Percentiles rank a stretch among this genome's conserved stretches.
Conservation (phyloP, 2,797 vertebrate species). For the Mastacembelus armatus region DNA sequence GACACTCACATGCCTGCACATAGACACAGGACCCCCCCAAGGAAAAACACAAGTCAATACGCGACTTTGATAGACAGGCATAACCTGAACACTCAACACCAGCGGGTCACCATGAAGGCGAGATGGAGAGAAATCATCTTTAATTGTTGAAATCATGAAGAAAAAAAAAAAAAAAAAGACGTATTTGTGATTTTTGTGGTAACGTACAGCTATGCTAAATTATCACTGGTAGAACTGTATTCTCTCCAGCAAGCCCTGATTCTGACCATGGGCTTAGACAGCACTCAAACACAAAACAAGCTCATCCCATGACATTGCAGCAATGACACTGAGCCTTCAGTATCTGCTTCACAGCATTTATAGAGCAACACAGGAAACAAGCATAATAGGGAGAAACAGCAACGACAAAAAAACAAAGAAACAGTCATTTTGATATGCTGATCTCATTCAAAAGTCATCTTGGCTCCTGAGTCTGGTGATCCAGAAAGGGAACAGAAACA, state of each 20-base stretch:
- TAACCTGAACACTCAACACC: slow-evolving; percentile 76
- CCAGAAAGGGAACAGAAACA: slow-evolving; percentile 69
- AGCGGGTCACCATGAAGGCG: slow-evolving; percentile 56
- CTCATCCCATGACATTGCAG: slow-evolving; percentile 78
- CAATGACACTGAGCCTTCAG: slow-evolving; percentile 65
- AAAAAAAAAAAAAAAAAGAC: neutral
- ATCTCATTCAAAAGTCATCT: slow-evolving; percentile 80
- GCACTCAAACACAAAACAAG: slow-evolving; percentile 76
- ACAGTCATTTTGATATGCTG: slow-evolving; percentile 74
- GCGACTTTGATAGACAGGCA: slow-evolving; percentile 87
- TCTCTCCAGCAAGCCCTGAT: slow-evolving; percentile 70
- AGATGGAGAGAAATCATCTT: slow-evolving; percentile 61
- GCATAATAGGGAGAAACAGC: slow-evolving; percentile 63
- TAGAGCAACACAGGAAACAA: slow-evolving; percentile 74
- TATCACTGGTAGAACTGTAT: slow-evolving; percentile 29
- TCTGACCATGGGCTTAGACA: slow-evolving; percentile 55
- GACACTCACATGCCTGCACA: slow-evolving; percentile 82
- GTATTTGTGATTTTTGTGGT: slow-evolving; percentile 36
- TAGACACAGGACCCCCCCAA: slow-evolving; percentile 79
- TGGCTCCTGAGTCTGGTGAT: slow-evolving; percentile 77
- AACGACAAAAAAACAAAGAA: slow-evolving; percentile 57
- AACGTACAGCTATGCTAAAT: slow-evolving; percentile 69
- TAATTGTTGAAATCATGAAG: neutral
- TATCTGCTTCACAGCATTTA: slow-evolving; percentile 76
- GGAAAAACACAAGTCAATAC: slow-evolving; percentile 84